phyloP scores from a whole-genome alignment of 2,797 vertebrate genomes.

The Helicolenus hilgendorfi region DNA sequence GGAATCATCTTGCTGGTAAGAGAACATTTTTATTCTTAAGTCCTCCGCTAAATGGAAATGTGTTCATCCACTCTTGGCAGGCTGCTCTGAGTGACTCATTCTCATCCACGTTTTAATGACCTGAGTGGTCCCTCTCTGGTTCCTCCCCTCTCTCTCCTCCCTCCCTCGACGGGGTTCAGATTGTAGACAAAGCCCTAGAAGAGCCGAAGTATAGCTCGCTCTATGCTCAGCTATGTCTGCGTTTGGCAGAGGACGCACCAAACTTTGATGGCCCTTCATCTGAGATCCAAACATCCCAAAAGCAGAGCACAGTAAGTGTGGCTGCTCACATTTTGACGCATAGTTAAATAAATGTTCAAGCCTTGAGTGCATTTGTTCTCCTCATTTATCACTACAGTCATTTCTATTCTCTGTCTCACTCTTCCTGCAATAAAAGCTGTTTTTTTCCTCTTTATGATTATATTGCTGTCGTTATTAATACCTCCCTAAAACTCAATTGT shows the following conservation, averaged over 20 bases:
- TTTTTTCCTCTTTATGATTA: neutral
- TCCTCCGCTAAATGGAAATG: slow-evolving; percentile 2
- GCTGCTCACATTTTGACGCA: neutral
- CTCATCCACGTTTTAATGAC: slow-evolving; percentile 27
- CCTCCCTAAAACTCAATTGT: neutral
- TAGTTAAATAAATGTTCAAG: neutral
- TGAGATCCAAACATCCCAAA: slow-evolving; percentile 98
- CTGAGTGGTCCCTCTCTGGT: neutral
- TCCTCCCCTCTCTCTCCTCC: neutral
- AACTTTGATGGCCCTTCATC: slow-evolving; percentile 99
- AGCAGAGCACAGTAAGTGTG: slow-evolving; percentile 98
- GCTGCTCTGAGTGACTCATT: slow-evolving; percentile 30
- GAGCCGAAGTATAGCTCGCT: slow-evolving; percentile 99
- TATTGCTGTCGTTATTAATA: neutral
- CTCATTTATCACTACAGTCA: neutral
- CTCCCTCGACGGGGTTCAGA: slow-evolving; percentile 82
- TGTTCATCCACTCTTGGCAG: slow-evolving; percentile 21
- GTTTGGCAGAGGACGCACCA: slow-evolving; percentile 99
- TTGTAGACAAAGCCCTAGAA: slow-evolving; percentile 99
- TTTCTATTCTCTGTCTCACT: neutral
- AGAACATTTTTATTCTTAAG: neutral
- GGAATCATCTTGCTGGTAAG: slow-evolving; percentile 99
- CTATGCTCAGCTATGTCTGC: slow-evolving; percentile 99
- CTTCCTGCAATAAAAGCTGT: neutral
- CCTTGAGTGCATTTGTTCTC: neutral